Base-by-base conservation (phyloP, 2,113 vertebrate species). In the Rhinolophus sinicus region DNA sequence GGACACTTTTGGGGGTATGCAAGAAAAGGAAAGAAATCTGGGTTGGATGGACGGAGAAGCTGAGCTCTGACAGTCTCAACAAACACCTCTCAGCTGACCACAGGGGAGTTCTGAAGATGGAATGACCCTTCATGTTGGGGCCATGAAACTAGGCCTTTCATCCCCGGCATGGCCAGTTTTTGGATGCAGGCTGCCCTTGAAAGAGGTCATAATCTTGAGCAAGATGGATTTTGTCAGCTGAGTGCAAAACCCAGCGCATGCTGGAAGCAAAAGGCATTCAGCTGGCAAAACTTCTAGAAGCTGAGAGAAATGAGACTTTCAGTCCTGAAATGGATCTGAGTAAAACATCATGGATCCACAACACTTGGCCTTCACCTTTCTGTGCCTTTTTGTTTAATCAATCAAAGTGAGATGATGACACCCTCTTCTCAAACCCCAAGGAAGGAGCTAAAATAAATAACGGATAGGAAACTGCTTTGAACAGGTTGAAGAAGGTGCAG, bases 311-410 rank as follows among this genome's bases (percentile, higher is more conserved):
- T 26, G 40, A 60, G 90, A 28, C 22, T 38, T 69, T 62, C 70
- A 19, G 0, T 5, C 56, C 52, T 18, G 5, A 69, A 52, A 8
- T n/a, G 50, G 26, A 70, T 58, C n/a, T 11, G 8, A 30, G 30
- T 2, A 10, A 35, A 3, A 15, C 40, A 24, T 18, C 33, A 28
- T 15, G 24, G 19, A 7, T 3, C 19, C 18, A 16, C 1, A 1
- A 38, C 73, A 14, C 30, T 38, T 47, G 77, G 5, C 58, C 64
- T 84, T 40, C 16, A n/a, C 13, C 47, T 69, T 52, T 24, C 19
- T 30, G n/a, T 35, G 65, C 18, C 38, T 60, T 54, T 75, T n/a
- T 6, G n/a, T 8, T 24, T 35, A 35, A 54, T 54, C 26, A 4
- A 54, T 64, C 44, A 10, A 50, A 30, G 70, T 21, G 67, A 62